Evolutionary conservation across 2,888 invertebrate genomes (phyloP).

Genomic region (Liodrosophila aerea): DNA sequence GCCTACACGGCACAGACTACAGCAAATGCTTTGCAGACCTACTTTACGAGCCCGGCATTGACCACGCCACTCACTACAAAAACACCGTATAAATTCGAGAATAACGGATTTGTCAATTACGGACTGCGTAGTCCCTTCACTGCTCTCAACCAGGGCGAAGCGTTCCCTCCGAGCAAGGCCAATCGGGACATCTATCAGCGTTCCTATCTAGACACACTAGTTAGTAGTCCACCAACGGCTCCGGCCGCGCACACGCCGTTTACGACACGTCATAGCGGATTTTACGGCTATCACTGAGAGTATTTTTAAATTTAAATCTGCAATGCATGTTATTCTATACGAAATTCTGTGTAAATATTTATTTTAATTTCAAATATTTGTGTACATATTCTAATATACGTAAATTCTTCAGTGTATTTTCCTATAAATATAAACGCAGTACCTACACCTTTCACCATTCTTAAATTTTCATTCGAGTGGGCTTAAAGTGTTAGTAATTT

Average conservation of each 20-base stretch:
- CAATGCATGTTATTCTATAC: background rate
- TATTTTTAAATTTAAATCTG: background rate
- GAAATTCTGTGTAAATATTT: conserved; percentile 36
- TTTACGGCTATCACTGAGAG: conserved; percentile 46
- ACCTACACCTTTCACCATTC: background rate
- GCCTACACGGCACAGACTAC: conserved; percentile 22
- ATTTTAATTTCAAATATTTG: conserved; percentile 2
- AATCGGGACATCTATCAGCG: conserved; percentile 62
- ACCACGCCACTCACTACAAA: conserved; percentile 52
- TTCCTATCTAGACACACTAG: conserved; percentile 77
- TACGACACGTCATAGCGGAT: conserved; percentile 40
- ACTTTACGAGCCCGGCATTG: conserved; percentile 66
- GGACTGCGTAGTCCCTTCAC: conserved; percentile 79
- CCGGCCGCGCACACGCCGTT: conserved; percentile 19
- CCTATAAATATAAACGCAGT: too few relatives aligned
- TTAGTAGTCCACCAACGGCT: conserved; percentile 30
- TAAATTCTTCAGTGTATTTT: background rate
- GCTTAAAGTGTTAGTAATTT: conserved; percentile 44
- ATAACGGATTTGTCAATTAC: conserved; percentile 71
- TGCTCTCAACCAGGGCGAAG: conserved; percentile 80
- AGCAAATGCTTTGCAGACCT: conserved; percentile 52
- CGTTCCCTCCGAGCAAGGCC: conserved; percentile 78
- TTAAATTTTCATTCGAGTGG: background rate
- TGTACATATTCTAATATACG: background rate
- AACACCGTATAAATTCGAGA: conserved; percentile 74